Percentiles rank a stretch among this genome's conserved stretches.
Conservation (phyloP, 2,797 vertebrate genomes). For the Pygocentrus nattereri region DNA sequence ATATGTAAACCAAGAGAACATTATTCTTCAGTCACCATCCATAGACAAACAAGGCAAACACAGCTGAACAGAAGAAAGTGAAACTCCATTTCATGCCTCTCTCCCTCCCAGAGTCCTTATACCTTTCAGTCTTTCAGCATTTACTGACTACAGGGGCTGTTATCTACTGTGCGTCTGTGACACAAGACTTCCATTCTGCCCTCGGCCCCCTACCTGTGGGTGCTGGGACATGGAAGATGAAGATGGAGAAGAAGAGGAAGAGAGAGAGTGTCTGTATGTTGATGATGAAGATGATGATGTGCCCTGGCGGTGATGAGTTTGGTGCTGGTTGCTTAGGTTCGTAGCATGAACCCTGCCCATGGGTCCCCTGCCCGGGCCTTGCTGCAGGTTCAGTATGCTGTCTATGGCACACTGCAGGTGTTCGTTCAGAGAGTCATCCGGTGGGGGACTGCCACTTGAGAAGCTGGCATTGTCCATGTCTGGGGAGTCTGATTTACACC, state of each 20-base stretch:
- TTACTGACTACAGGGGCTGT: slow-evolving; percentile 72
- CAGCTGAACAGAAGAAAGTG: slow-evolving; percentile 76
- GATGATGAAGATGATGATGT: slow-evolving; percentile 69
- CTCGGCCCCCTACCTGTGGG: slow-evolving; percentile 83
- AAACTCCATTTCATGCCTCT: slow-evolving; percentile 60
- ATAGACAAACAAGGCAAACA: slow-evolving; percentile 77
- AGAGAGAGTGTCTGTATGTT: slow-evolving; percentile 76
- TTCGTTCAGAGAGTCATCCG: slow-evolving; percentile 89
- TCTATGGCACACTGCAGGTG: slow-evolving; percentile 97
- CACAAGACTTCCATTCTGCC: slow-evolving; percentile 91
- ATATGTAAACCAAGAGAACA: slow-evolving; percentile 70
- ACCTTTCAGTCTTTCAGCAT: slow-evolving; percentile 60
- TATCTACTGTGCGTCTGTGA: slow-evolving; percentile 96
- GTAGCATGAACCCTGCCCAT: slow-evolving; percentile 69
- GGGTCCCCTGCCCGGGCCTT: slow-evolving; percentile 76
- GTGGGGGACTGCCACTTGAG: slow-evolving; percentile 92
- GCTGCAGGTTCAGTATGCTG: slow-evolving; percentile 96
- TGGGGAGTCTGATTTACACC: slow-evolving; percentile 89
- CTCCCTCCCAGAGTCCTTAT: slow-evolving; percentile 45
- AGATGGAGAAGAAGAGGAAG: slow-evolving; percentile 69
- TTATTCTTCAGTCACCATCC: slow-evolving; percentile 65
- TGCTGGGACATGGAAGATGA: slow-evolving; percentile 81
- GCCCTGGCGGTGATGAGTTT: slow-evolving; percentile 76
- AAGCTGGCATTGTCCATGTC: slow-evolving; percentile 96
- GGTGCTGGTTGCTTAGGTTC: slow-evolving; percentile 66